Base-by-base conservation (phyloP, 2,113 vertebrate genomes). In the Caloenas nicobarica region DNA sequence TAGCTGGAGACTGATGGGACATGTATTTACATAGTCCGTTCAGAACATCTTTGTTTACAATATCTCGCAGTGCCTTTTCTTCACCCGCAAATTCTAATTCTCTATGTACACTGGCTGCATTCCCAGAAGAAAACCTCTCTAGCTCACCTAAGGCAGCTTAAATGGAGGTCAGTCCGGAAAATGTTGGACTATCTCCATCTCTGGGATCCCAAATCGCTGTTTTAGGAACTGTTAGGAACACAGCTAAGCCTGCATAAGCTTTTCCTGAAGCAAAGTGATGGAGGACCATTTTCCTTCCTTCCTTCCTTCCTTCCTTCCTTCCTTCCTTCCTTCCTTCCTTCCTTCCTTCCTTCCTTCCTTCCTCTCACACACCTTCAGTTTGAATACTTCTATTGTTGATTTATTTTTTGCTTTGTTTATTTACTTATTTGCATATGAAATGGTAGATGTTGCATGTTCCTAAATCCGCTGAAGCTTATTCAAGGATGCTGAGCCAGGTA, bases 51-150 rank as follows among this genome's bases (percentile, higher is more conserved):
- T 50, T 36, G 28, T 84, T 53, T 72, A 40, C n/a, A 48, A 77
- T 33, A 57, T 8, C 76, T 94, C 90, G 86, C 76, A 86, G 56
- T 11, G 33, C 50, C 85, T 87, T 60, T 81, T 51, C 90, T 86
- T 86, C 74, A 65, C 56, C 40, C 25, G 33, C 38, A 87, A 69
- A 58, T 62, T 82, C 80, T 64, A 68, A 57, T 44, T 91, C 58
- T 81, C 68, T 87, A 2, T 16, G 25, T 89, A 71, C 33, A 5
- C 71, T 86, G 86, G 89, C 93, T 94, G 23, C 44, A 51, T 82
- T 95, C 81, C 71, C 78, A 94, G 93, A 89, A 92, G 64, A 66
- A 91, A 96, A 76, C 28, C 34, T 83, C 68, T 65, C 31, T 66
- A 65, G 42, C 83, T 95, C 71, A 86, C 79, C 54, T 86, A 56